These are phyloP conservation scores for Terrapene triunguis DNA, from an alignment of 2,113 vertebrate genomes.

Conservation along the genomic window DNA sequence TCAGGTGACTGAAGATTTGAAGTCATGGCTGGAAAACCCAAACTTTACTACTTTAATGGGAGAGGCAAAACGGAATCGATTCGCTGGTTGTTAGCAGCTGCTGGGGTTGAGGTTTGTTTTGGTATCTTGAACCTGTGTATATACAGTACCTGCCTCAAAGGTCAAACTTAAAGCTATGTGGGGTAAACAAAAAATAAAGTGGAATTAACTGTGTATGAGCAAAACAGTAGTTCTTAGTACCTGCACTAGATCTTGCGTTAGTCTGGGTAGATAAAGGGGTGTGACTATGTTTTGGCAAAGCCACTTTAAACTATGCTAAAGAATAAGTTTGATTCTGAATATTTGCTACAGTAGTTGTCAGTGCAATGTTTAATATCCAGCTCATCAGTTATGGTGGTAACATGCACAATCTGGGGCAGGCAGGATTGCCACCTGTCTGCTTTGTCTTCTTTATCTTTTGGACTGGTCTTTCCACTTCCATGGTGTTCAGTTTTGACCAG, in stretches of 20 bases:
- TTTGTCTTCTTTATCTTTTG: not conserved
- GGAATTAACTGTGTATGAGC: not conserved
- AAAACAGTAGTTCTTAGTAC: not conserved
- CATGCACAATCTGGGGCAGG: not conserved
- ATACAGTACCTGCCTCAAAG: not conserved
- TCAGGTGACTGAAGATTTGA: slow-evolving; percentile 42
- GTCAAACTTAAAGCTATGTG: not conserved
- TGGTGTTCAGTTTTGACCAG: not conserved
- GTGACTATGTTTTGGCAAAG: not conserved
- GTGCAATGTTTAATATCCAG: not conserved
- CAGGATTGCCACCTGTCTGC: not conserved
- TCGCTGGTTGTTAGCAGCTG: slow-evolving; percentile 87
- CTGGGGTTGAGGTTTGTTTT: slow-evolving; percentile 83
- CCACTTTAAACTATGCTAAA: not conserved
- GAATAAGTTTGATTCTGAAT: not conserved
- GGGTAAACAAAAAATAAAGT: not conserved
- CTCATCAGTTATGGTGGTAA: not conserved
- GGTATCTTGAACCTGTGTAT: not conserved
- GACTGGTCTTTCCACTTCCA: not conserved
- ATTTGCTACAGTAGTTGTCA: not conserved
- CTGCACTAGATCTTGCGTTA: not conserved
- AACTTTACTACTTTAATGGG: slow-evolving; percentile 89
- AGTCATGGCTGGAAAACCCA: slow-evolving; percentile 84
- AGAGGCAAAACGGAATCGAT: slow-evolving; percentile 93
- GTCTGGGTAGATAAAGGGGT: not conserved